Percentiles rank a stretch among this genome's conserved stretches.
Evolutionary conservation across 2,888 invertebrate species (phyloP).

Genomic region (Nasonovia ribisnigri): DNA sequence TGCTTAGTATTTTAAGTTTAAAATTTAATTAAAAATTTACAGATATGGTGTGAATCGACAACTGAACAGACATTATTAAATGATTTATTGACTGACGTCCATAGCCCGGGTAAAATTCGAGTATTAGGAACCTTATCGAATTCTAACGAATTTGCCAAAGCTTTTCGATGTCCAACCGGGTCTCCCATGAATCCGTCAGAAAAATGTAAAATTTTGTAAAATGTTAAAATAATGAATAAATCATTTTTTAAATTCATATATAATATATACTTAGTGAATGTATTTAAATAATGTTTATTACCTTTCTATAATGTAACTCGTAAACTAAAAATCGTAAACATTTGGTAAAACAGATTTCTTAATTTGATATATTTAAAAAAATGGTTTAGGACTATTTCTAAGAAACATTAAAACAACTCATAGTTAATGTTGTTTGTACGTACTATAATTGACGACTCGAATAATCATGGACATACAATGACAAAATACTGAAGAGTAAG

Average conservation of each 20-base stretch:
- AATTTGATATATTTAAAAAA: neutral
- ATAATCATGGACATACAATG: neutral
- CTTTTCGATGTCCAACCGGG: slow-evolving; percentile 87
- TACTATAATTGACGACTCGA: neutral
- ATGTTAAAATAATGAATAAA: neutral
- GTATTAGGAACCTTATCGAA: slow-evolving; percentile 80
- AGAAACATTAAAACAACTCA: neutral
- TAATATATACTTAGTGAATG: too few species aligned
- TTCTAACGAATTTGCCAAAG: slow-evolving; percentile 79
- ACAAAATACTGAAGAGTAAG: neutral
- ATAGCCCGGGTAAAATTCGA: slow-evolving; percentile 80
- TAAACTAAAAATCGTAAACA: neutral
- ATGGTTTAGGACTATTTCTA: neutral
- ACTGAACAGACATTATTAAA: slow-evolving; percentile 80
- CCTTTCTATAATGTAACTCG: neutral
- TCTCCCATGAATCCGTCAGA: slow-evolving; percentile 91
- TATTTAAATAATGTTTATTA: neutral
- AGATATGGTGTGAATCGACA: slow-evolving; percentile 88
- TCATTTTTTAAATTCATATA: neutral
- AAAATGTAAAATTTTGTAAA: slow-evolving; percentile 92
- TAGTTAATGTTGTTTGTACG: neutral
- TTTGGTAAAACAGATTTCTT: neutral
- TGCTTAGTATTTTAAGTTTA: neutral
- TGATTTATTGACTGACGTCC: slow-evolving; percentile 78
- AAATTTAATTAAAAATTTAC: neutral